Percentiles rank a stretch among this genome's conserved stretches.
These are phyloP conservation scores for Alca torda DNA, from an alignment of 2,797 vertebrate genomes.

Conservation along the genomic window DNA sequence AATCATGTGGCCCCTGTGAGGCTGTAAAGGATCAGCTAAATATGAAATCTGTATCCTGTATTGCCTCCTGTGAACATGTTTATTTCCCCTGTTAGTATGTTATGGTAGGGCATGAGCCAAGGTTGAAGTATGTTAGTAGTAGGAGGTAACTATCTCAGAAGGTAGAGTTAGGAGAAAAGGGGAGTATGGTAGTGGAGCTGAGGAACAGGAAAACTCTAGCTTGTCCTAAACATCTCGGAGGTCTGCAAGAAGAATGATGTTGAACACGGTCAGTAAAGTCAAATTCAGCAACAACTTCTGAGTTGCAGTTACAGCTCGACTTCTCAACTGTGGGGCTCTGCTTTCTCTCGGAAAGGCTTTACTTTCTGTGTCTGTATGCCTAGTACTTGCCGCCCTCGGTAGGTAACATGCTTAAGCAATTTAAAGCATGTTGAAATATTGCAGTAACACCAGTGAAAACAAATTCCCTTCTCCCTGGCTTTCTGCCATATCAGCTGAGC, in stretches of 20 bases:
- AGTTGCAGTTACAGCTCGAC: neutral
- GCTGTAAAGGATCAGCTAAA: neutral
- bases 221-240: neutral
- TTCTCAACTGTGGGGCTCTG: neutral
- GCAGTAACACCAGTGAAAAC: neutral
- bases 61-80: neutral
- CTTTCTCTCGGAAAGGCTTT: neutral
- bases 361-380: neutral
- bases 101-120: neutral
- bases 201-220: neutral
- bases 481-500: neutral
- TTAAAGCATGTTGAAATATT: neutral
- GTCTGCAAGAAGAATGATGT: fast-evolving
- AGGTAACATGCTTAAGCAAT: neutral
- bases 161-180: neutral
- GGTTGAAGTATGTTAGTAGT: neutral
- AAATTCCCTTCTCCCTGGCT: neutral
- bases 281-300: neutral
- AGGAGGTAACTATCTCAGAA: neutral
- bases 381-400: neutral
- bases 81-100: neutral
- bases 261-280: neutral
- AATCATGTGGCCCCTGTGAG: neutral
- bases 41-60: neutral
- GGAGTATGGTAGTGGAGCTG: neutral